Base-by-base conservation (phyloP, 2,113 vertebrate genomes). In the Hippocampus comes region DNA sequence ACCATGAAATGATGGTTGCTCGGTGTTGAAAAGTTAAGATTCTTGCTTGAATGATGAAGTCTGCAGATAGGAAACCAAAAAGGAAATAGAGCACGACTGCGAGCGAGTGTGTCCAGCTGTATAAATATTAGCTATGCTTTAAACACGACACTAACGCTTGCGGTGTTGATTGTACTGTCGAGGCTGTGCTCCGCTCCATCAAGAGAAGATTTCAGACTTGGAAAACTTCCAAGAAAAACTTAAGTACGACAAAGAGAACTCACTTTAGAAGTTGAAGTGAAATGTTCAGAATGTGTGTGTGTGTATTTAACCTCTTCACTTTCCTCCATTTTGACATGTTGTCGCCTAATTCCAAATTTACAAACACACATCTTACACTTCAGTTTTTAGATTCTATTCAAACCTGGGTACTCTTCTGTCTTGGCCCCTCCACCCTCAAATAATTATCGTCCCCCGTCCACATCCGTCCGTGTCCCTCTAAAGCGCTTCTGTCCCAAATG, bases 41-140 rank as follows among this genome's bases (percentile, higher is more conserved):
- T 70, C 69, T 49, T 43, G 42, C 53, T 27, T 38, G 11, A 71
- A 61, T 1, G 23, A 67, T 59, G 11, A 73, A 70, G 55, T 46
- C 8, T 38, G 55, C n/a, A 56, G 55, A 77, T 73, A 69, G 48
- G 66, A 71, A 60, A 66, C 38, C 23, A 65, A 68, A 51, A 5
- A 70, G 61, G 46, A 79, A 74, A 70, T 5, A 9, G 25, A 74
- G n/a, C 7, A 6, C 11, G 30, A 76, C 11, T 15, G 67, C 21
- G 14, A 67, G 68, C 4, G 20, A 38, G 73, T 49, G 38, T 63
- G 59, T 69, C 74, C 83, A 87, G 87, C 87, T 86, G 83, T 61
- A 69, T 78, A 84, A 87, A 87, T 74, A 87, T 69, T 63, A 75
- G 71, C 78, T 5, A 61, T 71, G 63, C 57, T 75, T 85, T 80